Evolutionary conservation across 2,113 vertebrate species (phyloP).

Genomic region (Neoarius graeffei): DNA sequence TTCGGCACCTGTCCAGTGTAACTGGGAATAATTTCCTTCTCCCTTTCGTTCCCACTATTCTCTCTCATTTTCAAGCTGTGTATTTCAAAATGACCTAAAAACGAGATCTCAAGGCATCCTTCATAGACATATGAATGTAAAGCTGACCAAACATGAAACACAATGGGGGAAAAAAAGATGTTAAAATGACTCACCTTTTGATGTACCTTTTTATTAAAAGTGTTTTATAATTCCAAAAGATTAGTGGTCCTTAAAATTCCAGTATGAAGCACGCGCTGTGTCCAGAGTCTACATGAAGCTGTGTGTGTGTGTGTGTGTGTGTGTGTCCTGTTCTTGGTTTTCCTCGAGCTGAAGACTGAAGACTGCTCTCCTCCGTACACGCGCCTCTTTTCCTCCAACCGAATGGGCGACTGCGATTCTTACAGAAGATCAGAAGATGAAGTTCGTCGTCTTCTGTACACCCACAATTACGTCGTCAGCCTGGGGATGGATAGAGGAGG

Average conservation of each 20-base stretch:
- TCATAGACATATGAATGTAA: background rate
- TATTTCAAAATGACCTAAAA: background rate
- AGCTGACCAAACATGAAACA: background rate
- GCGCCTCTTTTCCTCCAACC: constrained; percentile 58
- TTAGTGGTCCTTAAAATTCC: constrained; percentile 52
- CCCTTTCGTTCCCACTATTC: background rate
- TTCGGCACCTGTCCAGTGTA: constrained; percentile 1
- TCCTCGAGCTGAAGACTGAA: background rate
- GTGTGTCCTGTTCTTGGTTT: background rate
- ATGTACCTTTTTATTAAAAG: background rate
- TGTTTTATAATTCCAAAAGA: constrained; percentile 64
- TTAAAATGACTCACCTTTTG: background rate
- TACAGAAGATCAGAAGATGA: constrained; percentile 72
- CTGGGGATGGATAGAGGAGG: constrained; percentile 78
- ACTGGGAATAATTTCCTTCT: background rate
- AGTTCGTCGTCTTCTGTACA: constrained; percentile 84
- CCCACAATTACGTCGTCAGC: constrained; percentile 87
- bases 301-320: background rate
- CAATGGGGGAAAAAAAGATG: background rate
- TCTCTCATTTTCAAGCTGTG: background rate
- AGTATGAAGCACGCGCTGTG: constrained; percentile 47
- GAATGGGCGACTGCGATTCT: constrained; percentile 67
- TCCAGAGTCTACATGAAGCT: constrained; percentile 37
- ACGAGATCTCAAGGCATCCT: background rate
- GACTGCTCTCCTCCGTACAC: constrained; percentile 29